Evolutionary conservation across 2,113 vertebrate species (phyloP), one percentile per base, ranked within the genome.

Genomic region (Chamaetylas fuelleborni): DNA sequence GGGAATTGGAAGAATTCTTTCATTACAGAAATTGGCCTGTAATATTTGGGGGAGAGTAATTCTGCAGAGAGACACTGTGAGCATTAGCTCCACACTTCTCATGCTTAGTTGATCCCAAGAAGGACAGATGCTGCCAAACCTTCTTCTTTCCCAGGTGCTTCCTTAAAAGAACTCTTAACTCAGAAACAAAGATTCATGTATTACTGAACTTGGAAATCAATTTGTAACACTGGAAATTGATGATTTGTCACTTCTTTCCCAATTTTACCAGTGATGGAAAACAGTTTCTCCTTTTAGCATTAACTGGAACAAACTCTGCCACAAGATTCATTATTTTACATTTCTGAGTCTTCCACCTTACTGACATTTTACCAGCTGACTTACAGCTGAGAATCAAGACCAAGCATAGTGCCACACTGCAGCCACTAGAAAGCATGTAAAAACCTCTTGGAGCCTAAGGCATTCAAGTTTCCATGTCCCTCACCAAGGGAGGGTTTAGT

Each of bases 321-420:
- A 56, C 43, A 60, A 71, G 40, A 70, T 23, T 25, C 0, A 10
- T 43, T 43, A 5, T 66, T 79, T 86, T 15, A 3, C 38, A 60
- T 28, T 38, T 45, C 53, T 50, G 34, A 20, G 50, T 88, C 48
- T 64, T 83, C 26, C 53, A 38, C 24, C 28, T 64, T 9, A 6
- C 23, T 29, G 36, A 6, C 7, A 1, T 56, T 74, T 86, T 56
- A 47, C 34, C 26, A 76, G 11, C 33, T 71, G 47, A 23, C 16
- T 61, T 40, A 34, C 1, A 85, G 47, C 47, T 62, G 61, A 45
- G 47, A 13, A 62, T 43, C 31, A 66, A 40, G 60, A 40, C 47
- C 51, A 42, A 62, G 34, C 28, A 50, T 0, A 23, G 34, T 33
- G 45, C 48, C 29, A 7, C 0, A 1, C 12, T 64, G 26, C 34